Evolutionary conservation across 1,140 invertebrate species (phyloP).

Genomic region (Tetraneura akinire): DNA sequence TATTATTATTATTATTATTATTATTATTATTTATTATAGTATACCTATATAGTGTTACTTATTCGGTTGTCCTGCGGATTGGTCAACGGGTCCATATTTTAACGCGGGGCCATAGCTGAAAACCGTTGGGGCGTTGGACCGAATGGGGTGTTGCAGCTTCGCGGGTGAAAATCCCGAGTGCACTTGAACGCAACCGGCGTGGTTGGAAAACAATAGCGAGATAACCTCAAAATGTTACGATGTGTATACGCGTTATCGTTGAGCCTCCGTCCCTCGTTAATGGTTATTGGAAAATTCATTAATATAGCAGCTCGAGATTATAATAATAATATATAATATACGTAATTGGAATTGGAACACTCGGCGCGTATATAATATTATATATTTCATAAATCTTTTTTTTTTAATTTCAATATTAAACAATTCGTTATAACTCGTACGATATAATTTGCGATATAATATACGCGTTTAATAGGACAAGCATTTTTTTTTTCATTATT

Average conservation of each 20-base stretch:
- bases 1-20: no score
- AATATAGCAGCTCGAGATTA: not conserved
- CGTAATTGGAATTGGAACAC: no score
- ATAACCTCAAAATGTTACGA: not conserved
- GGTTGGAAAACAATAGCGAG: not conserved
- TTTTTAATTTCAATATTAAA: no score
- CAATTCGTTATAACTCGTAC: no score
- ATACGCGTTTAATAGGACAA: no score
- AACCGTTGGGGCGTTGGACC: conserved; percentile 4
- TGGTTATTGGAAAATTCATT: not conserved
- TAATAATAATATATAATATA: not conserved
- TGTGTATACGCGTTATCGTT: not conserved
- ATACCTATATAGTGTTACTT: no score
- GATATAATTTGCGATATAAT: no score
- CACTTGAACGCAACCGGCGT: conserved; percentile 40
- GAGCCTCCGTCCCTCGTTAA: not conserved
- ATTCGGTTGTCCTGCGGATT: not conserved
- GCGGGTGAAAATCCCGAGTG: not conserved
- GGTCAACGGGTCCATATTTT: not conserved
- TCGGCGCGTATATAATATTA: no score
- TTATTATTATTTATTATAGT: no score
- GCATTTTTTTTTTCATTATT: no score
- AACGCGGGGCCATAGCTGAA: not conserved
- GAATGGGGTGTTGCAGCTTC: no score
- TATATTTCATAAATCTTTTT: no score